Evolutionary conservation across 2,888 invertebrate species (phyloP).

Genomic region (Acanthoscelides obtectus): DNA sequence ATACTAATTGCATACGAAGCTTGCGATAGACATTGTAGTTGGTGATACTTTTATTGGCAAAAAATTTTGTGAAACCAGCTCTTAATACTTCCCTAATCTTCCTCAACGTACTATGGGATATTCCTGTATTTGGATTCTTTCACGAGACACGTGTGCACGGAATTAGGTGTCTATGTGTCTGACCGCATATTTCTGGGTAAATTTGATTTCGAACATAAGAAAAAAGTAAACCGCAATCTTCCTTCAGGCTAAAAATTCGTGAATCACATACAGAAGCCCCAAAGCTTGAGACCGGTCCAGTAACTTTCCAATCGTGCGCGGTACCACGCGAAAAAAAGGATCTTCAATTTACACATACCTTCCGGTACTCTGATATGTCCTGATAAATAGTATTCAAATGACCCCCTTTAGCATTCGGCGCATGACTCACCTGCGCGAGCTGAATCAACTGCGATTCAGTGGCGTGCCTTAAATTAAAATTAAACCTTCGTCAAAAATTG

Average conservation of each 20-base stretch:
- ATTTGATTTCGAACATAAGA: background rate
- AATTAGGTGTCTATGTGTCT: no score
- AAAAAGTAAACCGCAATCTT: background rate
- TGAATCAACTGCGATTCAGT: background rate
- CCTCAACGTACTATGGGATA: no score
- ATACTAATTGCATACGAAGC: no score
- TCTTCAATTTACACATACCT: background rate
- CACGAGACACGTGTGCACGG: no score
- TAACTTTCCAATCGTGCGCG: background rate
- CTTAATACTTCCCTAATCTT: no score
- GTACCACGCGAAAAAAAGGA: background rate
- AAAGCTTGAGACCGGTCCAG: background rate
- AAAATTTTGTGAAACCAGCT: no score
- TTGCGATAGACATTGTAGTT: no score
- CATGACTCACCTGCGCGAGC: background rate
- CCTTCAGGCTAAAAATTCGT: background rate
- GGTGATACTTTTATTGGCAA: no score
- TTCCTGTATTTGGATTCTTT: no score
- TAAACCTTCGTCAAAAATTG: no score
- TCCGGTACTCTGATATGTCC: background rate
- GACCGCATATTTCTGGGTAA: background rate
- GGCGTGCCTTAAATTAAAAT: no score
- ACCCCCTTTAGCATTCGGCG: background rate
- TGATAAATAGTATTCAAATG: background rate
- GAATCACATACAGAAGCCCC: background rate